phyloP scores from a whole-genome alignment of 23 tunicate genomes.

The Aplidium turbinatum region DNA sequence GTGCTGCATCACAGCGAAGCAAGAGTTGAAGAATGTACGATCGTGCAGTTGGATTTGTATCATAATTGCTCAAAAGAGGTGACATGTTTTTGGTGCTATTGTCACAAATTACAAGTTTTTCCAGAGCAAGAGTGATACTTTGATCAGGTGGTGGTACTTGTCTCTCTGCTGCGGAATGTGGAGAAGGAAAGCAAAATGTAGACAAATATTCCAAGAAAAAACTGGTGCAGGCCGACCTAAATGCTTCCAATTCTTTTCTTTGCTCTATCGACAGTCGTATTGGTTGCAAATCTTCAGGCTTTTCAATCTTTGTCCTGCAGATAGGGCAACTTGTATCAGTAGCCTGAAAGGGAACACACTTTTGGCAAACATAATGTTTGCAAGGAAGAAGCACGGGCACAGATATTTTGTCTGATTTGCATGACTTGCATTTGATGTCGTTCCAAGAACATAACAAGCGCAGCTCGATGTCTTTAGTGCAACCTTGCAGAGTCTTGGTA shows the following conservation, averaged over 20 bases:
- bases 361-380: conserved; percentile 38
- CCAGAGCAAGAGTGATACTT: background rate
- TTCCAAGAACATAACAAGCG: conserved; percentile 28
- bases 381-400: conserved; percentile 39
- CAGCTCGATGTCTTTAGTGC: conserved; percentile 41
- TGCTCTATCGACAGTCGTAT: conserved; percentile 11
- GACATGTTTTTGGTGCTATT: conserved; percentile 17
- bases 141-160: background rate
- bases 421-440: conserved; percentile 28
- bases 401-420: conserved; percentile 26
- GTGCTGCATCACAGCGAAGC: conserved; percentile 10
- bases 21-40: conserved; percentile 38
- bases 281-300: background rate
- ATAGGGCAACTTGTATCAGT: conserved; percentile 32
- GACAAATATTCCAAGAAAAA: conserved; percentile 65
- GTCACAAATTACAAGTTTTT: conserved; percentile 21
- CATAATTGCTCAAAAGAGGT: conserved; percentile 5
- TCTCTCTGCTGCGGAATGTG: background rate
- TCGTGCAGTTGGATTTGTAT: conserved; percentile 32
- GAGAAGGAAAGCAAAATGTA: conserved; percentile 29
- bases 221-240: conserved; percentile 50
- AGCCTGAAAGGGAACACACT: conserved; percentile 23
- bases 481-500: conserved; percentile 37
- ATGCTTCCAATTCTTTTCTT: conserved; percentile 13
- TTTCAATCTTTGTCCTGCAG: conserved; percentile 27